Evolutionary conservation across 2,888 invertebrate species (phyloP).

Genomic region (Ecliptopera silaceata): DNA sequence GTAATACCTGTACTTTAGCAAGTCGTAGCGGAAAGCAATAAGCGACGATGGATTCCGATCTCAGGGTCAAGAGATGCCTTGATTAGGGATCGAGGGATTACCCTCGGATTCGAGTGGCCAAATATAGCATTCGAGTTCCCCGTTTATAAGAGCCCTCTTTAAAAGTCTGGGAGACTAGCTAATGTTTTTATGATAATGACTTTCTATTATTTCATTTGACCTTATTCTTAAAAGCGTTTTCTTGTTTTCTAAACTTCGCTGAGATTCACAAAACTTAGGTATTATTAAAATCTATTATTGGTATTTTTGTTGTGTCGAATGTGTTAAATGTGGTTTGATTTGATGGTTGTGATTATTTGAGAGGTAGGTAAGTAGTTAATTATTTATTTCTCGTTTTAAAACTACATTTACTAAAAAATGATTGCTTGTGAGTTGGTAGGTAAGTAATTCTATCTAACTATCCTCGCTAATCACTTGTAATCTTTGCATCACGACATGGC

Average conservation of each 20-base stretch:
- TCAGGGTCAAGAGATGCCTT: slow-evolving; percentile 38
- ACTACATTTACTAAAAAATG: slow-evolving; percentile 8
- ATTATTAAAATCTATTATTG: too few relatives aligned
- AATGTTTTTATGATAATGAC: slow-evolving; percentile 27
- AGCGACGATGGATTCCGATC: slow-evolving; percentile 33
- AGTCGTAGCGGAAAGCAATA: slow-evolving; percentile 35
- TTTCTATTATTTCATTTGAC: slow-evolving; percentile 12
- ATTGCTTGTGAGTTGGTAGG: slow-evolving; percentile 33
- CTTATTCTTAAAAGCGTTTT: neutral
- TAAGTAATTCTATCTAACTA: slow-evolving; percentile 31
- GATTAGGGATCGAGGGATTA: slow-evolving; percentile 40
- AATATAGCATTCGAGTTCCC: slow-evolving; percentile 35
- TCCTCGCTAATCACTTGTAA: slow-evolving; percentile 34
- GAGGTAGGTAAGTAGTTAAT: too few relatives aligned
- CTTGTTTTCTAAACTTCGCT: neutral
- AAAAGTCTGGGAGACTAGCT: slow-evolving; percentile 26
- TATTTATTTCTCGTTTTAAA: too few relatives aligned
- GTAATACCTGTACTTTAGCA: slow-evolving; percentile 15
- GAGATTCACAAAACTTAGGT: too few relatives aligned
- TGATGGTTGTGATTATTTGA: too few relatives aligned
- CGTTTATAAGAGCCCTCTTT: slow-evolving; percentile 31
- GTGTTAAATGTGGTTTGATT: too few relatives aligned
- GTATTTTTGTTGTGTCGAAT: too few relatives aligned
- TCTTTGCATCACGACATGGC: slow-evolving; percentile 34
- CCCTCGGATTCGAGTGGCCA: slow-evolving; percentile 33